phyloP scores from a whole-genome alignment of 1,140 invertebrate genomes.

The Zophobas atratus region DNA sequence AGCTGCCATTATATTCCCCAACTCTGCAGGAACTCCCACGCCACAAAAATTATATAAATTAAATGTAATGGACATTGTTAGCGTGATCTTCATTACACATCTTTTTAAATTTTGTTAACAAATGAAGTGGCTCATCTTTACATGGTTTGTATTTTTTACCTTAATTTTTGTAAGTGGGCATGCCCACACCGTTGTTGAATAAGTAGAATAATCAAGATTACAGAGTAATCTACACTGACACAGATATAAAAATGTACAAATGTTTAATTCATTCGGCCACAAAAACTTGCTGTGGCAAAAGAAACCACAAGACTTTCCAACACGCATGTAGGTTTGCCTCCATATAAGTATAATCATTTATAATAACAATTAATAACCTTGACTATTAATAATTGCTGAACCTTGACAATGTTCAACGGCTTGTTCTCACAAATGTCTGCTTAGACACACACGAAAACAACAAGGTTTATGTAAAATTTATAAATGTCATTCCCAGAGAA shows the following conservation, averaged over 20 bases:
- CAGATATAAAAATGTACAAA: slow-evolving; percentile 1
- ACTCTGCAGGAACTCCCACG: slow-evolving; percentile 20
- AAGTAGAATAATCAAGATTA: neutral
- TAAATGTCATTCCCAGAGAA: slow-evolving; percentile 17
- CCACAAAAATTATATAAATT: slow-evolving; percentile 12
- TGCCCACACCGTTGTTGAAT: neutral
- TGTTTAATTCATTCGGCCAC: neutral
- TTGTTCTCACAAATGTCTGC: slow-evolving; percentile 19
- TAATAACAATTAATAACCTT: slow-evolving; percentile 34
- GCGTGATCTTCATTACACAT: neutral
- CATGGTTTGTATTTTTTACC: too few relatives aligned
- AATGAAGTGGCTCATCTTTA: neutral
- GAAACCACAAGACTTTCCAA: neutral
- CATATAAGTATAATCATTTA: slow-evolving; percentile 2
- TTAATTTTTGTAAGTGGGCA: too few relatives aligned
- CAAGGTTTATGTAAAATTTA: slow-evolving; percentile 26
- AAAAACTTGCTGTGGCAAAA: neutral
- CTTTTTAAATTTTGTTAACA: neutral
- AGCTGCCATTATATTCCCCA: slow-evolving; percentile 1
- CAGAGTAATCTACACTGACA: neutral
- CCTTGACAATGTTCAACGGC: slow-evolving; percentile 30
- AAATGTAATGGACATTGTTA: neutral
- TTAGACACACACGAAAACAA: neutral
- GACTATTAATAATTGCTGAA: slow-evolving; percentile 7
- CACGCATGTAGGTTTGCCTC: neutral